phyloP scores from a whole-genome alignment of 2,888 invertebrate species.

The Prosapia bicincta region DNA sequence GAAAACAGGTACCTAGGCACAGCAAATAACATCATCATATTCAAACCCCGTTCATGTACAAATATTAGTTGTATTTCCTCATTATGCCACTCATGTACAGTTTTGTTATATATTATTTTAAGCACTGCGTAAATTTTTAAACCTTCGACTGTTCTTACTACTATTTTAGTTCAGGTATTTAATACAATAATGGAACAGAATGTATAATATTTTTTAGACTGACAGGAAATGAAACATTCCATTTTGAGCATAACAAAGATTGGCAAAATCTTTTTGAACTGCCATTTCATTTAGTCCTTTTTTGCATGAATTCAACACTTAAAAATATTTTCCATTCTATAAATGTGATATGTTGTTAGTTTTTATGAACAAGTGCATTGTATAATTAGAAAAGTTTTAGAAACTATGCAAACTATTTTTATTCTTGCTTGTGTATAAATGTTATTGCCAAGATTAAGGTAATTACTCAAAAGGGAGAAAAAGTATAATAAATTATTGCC shows the following conservation, averaged over 20 bases:
- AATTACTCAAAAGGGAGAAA: not conserved
- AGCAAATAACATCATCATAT: slow-evolving; percentile 24
- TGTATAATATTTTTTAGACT: not conserved
- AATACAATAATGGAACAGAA: not conserved
- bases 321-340: not conserved
- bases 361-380: not conserved
- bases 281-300: not conserved
- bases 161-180: not conserved
- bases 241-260: not conserved
- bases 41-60: not conserved
- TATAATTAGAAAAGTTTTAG: not conserved
- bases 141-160: slow-evolving; percentile 3
- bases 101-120: not conserved
- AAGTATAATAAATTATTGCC: not conserved
- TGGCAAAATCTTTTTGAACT: not conserved
- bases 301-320: not conserved
- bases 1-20: slow-evolving; percentile 12
- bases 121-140: slow-evolving; percentile 17
- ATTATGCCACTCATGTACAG: slow-evolving; percentile 15
- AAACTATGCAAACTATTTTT: not conserved
- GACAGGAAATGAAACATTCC: not conserved
- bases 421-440: not conserved
- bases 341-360: not conserved
- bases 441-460: not conserved
- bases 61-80: not conserved